phyloP scores from a whole-genome alignment of 2,113 vertebrate genomes.

The Tetrax tetrax region DNA sequence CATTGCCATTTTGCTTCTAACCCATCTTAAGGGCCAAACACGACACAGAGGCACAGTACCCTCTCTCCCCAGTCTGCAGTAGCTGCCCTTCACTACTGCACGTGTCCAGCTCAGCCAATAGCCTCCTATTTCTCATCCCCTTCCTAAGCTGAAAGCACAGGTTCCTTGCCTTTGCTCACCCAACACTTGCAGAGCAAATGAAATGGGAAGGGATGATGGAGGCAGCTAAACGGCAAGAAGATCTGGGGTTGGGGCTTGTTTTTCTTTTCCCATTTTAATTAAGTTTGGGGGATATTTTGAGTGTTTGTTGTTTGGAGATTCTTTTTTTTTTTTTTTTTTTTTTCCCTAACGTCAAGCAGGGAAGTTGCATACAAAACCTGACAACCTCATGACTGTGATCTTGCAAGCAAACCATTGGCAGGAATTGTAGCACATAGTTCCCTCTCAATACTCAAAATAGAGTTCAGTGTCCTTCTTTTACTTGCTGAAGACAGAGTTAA shows the following conservation, averaged over 20 bases:
- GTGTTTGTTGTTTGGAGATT: neutral
- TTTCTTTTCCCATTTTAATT: neutral
- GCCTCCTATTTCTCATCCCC: neutral
- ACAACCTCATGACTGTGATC: neutral
- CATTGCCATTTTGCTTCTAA: neutral
- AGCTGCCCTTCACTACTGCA: neutral
- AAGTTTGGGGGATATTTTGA: neutral
- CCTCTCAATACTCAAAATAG: neutral
- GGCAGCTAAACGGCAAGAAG: neutral
- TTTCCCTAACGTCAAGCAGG: neutral
- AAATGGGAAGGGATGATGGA: neutral
- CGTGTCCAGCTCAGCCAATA: fast-evolving
- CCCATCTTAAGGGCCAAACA: neutral
- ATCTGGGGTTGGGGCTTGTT: neutral
- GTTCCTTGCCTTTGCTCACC: neutral
- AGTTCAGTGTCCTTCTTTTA: neutral
- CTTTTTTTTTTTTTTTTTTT: neutral
- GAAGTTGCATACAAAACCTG: neutral
- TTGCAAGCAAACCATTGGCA: neutral
- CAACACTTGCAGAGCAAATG: neutral
- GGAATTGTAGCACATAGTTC: neutral
- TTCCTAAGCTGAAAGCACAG: neutral
- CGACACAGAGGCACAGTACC: neutral
- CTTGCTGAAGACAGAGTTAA: neutral
- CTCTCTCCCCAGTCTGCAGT: neutral